Percentiles rank a stretch among this genome's conserved stretches.
These are phyloP conservation scores for Hydrolagus colliei DNA, from an alignment of 2,797 vertebrate genomes.

Conservation along the genomic window DNA sequence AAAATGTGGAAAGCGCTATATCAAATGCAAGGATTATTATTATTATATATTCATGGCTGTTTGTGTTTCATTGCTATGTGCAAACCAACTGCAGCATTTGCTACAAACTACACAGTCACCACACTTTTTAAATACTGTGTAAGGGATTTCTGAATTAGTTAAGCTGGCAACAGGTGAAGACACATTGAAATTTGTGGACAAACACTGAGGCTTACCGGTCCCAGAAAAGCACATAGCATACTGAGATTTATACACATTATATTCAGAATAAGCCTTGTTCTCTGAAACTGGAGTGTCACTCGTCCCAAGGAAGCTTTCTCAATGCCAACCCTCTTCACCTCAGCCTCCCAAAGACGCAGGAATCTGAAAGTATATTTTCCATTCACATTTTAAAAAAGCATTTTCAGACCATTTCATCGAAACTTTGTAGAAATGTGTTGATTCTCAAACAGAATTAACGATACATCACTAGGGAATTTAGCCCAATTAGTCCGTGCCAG, in stretches of 20 bases:
- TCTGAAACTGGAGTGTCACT: conserved; percentile 59
- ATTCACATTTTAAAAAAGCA: not conserved
- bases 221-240: conserved; percentile 48
- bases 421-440: not conserved
- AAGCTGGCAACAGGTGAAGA: not conserved
- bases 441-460: too few relatives aligned
- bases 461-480: too few relatives aligned
- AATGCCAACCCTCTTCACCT: conserved; percentile 54
- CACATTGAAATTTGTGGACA: not conserved
- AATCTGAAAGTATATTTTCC: conserved; percentile 46
- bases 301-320: conserved; percentile 59
- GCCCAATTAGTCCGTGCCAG: too few relatives aligned
- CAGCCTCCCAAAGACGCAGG: conserved; percentile 57
- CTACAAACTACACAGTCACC: too few relatives aligned
- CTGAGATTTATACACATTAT: conserved; percentile 41
- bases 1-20: too few relatives aligned
- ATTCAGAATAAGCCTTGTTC: conserved; percentile 52
- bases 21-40: too few relatives aligned
- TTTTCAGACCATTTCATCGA: not conserved
- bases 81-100: too few relatives aligned
- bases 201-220: conserved; percentile 48
- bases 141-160: too few relatives aligned
- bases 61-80: too few relatives aligned
- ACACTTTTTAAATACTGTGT: too few relatives aligned
- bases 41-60: too few relatives aligned